Evolutionary conservation across 1,140 invertebrate species (phyloP).

Genomic region (Globodera rostochiensis): DNA sequence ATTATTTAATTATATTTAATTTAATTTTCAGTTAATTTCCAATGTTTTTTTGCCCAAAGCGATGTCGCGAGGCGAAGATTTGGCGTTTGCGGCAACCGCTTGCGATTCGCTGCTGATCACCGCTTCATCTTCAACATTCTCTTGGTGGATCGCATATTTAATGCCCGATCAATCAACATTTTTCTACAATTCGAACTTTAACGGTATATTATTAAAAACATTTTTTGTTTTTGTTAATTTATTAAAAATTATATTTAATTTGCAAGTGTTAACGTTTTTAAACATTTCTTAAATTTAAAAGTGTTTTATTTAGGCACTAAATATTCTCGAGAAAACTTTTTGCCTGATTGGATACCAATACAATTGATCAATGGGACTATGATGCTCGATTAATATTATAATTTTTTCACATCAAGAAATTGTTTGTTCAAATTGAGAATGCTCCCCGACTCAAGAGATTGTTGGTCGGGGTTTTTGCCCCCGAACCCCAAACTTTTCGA

Average conservation of each 20-base stretch:
- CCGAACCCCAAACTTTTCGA: too few species aligned
- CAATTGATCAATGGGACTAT: background rate
- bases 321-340: background rate
- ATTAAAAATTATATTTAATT: background rate
- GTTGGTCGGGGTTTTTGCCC: too few species aligned
- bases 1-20: constrained; percentile 3
- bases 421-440: too few species aligned
- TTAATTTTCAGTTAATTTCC: background rate
- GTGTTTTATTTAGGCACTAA: background rate
- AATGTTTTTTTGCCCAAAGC: constrained; percentile 25
- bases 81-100: constrained; percentile 24
- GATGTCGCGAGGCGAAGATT: constrained; percentile 32
- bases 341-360: constrained; percentile 9
- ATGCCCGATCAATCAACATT: background rate
- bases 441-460: too few species aligned
- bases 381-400: background rate
- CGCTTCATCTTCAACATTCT: constrained; percentile 28
- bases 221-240: background rate
- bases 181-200: background rate
- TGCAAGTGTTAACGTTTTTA: background rate
- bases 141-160: constrained; percentile 47
- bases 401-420: too few species aligned
- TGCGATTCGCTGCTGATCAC: constrained; percentile 40
- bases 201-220: background rate
- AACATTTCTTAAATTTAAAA: background rate